phyloP scores from a whole-genome alignment of 92 coral and sea anemone genomes.

The Porites cylindrica region DNA sequence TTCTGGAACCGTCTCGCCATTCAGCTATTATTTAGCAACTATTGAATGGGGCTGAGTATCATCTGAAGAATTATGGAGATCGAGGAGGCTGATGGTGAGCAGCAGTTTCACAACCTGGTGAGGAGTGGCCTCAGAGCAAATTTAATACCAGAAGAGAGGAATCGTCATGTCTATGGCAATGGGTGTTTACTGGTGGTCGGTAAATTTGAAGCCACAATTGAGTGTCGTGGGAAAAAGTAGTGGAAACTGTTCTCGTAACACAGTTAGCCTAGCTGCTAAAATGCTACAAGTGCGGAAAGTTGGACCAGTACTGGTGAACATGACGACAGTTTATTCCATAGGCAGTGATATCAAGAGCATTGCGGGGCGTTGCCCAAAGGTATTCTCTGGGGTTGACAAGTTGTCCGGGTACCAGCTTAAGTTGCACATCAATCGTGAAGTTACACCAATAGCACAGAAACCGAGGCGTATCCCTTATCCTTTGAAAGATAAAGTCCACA shows the following conservation, averaged over 20 bases:
- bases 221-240: not conserved
- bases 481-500: not conserved
- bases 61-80: too few species aligned
- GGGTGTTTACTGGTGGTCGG: conserved; percentile 15
- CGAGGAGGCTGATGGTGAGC: too few species aligned
- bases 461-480: not conserved
- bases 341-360: not conserved
- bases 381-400: not conserved
- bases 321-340: conserved; percentile 8
- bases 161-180: not conserved
- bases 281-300: not conserved
- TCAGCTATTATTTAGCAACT: too few species aligned
- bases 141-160: not conserved
- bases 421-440: not conserved
- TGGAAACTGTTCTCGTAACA: not conserved
- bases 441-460: not conserved
- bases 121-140: not conserved
- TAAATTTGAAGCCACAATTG: not conserved
- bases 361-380: conserved; percentile 7
- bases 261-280: not conserved
- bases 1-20: too few species aligned
- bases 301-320: not conserved
- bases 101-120: too few species aligned
- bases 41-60: too few species aligned
- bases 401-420: not conserved